Conservation (phyloP, 2,113 vertebrate genomes). For the Oryctolagus cuniculus region DNA sequence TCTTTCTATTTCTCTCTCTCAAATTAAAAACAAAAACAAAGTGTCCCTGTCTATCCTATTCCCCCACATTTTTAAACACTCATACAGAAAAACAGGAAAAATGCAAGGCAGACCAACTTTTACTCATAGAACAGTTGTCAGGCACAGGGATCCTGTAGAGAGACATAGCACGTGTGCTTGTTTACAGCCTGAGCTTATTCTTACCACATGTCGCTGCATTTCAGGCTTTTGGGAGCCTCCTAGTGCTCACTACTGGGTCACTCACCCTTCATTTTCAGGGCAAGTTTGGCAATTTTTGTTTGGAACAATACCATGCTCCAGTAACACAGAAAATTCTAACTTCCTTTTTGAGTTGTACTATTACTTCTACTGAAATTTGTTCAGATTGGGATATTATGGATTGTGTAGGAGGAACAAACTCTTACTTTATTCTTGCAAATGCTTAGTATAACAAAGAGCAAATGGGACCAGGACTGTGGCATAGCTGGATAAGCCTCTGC, state of each 20-base stretch:
- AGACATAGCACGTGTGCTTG: neutral
- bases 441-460: neutral
- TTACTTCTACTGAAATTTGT: neutral
- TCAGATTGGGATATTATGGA: neutral
- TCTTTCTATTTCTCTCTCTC: too few species aligned
- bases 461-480: too few species aligned
- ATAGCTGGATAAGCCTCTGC: too few species aligned
- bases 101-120: neutral
- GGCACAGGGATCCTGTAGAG: neutral
- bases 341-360: neutral
- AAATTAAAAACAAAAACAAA: neutral
- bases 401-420: neutral
- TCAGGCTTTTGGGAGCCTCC: neutral
- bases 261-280: neutral
- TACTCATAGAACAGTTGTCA: neutral
- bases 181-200: neutral
- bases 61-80: neutral
- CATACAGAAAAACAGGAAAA: neutral
- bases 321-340: neutral
- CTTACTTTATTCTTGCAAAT: neutral
- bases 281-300: neutral
- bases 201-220: rapidly evolving
- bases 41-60: neutral
- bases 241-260: neutral
- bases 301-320: neutral